A percentile compares a stretch with the other conserved stretches of the same genome.
phyloP scores from a whole-genome alignment of 2,888 invertebrate genomes.

The Spodoptera picta region DNA sequence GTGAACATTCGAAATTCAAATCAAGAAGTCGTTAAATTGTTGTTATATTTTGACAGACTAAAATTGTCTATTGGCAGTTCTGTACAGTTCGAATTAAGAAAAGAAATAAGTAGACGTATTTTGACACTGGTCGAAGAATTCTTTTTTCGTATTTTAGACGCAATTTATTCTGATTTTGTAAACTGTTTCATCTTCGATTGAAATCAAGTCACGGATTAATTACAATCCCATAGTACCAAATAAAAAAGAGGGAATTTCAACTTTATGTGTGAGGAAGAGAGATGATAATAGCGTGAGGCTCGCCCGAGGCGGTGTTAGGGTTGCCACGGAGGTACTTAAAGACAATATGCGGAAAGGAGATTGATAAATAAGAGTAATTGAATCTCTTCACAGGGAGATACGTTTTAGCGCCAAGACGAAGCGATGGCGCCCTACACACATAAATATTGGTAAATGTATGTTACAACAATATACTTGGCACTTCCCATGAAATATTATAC shows the following conservation, averaged over 20 bases:
- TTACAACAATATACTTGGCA: slow-evolving; percentile 11
- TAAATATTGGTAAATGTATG: slow-evolving; percentile 12
- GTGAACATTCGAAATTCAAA: slow-evolving; percentile 3
- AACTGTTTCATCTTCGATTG: slow-evolving; percentile 14
- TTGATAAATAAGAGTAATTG: slow-evolving; percentile 59
- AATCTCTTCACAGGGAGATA: slow-evolving; percentile 39
- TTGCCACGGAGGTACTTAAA: slow-evolving; percentile 46
- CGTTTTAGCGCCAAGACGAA: slow-evolving; percentile 33
- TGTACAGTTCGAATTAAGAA: no score
- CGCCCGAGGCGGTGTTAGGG: slow-evolving; percentile 48
- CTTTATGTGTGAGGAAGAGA: slow-evolving; percentile 26
- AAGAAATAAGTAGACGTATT: no score
- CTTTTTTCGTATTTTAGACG: no score
- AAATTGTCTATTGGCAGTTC: no score
- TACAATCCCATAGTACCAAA: background rate
- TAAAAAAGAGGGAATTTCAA: slow-evolving; percentile 35
- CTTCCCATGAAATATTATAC: no score
- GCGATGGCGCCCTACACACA: slow-evolving; percentile 10
- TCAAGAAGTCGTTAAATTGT: background rate
- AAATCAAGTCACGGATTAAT: slow-evolving; percentile 47
- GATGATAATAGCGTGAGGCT: slow-evolving; percentile 24
- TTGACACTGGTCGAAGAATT: no score
- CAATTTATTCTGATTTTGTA: no score
- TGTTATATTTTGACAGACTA: background rate
- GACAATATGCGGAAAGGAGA: slow-evolving; percentile 49